phyloP scores from a whole-genome alignment of 35 echinoderm and acorn worm genomes.

The Ophioderma brevispina region DNA sequence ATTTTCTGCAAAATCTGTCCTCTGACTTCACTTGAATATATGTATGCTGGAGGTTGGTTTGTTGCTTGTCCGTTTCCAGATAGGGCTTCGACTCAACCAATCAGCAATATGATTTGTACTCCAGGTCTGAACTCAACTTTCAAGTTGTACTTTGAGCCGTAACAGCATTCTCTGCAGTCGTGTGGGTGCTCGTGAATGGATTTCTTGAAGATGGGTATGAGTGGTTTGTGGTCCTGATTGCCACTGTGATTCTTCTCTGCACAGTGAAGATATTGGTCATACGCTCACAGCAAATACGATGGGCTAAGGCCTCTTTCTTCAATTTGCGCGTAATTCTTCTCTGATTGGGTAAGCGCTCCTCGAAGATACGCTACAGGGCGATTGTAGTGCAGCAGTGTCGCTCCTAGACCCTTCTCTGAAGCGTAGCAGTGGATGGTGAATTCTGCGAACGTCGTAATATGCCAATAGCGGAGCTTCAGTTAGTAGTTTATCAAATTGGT shows the following conservation, averaged over 20 bases:
- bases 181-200: constrained; percentile 48
- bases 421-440: constrained; percentile 58
- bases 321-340: constrained; percentile 53
- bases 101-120: constrained; percentile 32
- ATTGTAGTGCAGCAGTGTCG: constrained; percentile 36
- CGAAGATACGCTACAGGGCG: constrained; percentile 42
- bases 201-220: constrained; percentile 62
- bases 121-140: constrained; percentile 23
- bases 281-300: constrained; percentile 55
- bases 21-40: not conserved
- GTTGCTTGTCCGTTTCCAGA: not conserved
- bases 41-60: not conserved
- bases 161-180: constrained; percentile 78
- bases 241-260: not conserved
- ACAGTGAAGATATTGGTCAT: constrained; percentile 64
- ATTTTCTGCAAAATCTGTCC: not conserved
- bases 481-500: constrained; percentile 18
- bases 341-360: constrained; percentile 12
- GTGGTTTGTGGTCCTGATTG: constrained; percentile 72
- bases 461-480: constrained; percentile 31
- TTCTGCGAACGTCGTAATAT: constrained; percentile 59
- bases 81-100: constrained; percentile 13
- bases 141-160: constrained; percentile 51
- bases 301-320: constrained; percentile 42
- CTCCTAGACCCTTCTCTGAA: constrained; percentile 39